Evolutionary conservation across 2,797 vertebrate genomes (phyloP), one percentile per base, ranked within the genome.

Genomic region (Rachycentron canadum): DNA sequence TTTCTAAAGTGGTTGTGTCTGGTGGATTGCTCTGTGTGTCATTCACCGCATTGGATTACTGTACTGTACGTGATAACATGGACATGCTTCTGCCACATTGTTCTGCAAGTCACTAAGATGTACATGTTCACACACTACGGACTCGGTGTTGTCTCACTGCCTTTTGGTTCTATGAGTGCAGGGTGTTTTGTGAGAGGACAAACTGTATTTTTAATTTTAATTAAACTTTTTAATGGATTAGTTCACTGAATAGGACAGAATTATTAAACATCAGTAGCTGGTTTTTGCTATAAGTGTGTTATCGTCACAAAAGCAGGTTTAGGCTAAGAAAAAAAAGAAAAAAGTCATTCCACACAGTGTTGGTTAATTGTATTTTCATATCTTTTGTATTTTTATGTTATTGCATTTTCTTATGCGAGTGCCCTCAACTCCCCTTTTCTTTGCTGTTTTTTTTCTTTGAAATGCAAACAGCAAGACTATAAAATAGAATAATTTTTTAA

Each of bases 31-130:
- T 25, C 32, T 2, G 16, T 64, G 66, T 72, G 3, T 47, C 30
- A 10, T 69, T 45, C 28, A 23, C 58, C 41, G 38, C 45, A n/a
- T 71, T 50, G 76, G 57, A 57, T 43, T 41, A 21, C 12, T 65
- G 65, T 78, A 86, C 74, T 71, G 73, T 76, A 68, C 30, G 62
- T 65, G 82, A 85, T 73, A 73, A 82, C 86, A 63, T 43, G 23
- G 45, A 67, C 65, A 25, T 43, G 43, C 56, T 81, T 55, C 59
- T 79, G 81, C 57, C 68, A 73, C 47, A 43, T 76, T 32, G 34
- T 75, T 78, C 47, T 86, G 64, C 60, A 58, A 49, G 23, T 79
- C 63, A 41, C 61, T 26, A 21, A 49, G 38, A 43, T 57, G 32
- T 59, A 36, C 62, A 45, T 79, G 52, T 69, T 64, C 28, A 16